phyloP scores from a whole-genome alignment of 2,797 vertebrate genomes.

The Bovichtus variegatus region DNA sequence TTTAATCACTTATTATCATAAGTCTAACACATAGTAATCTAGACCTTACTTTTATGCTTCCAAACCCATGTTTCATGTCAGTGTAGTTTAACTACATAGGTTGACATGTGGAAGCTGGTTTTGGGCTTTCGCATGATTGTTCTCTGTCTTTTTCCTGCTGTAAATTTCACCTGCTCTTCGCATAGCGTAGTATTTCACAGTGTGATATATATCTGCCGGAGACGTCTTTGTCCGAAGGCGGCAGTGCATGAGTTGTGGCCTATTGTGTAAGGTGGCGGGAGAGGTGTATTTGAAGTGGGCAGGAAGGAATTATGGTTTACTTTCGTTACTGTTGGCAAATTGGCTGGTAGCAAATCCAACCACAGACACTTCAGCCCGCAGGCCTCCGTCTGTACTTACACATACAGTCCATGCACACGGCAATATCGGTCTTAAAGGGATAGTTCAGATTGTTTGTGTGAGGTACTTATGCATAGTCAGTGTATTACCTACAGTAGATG shows the following conservation, averaged over 20 bases:
- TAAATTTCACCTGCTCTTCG: conserved; percentile 49
- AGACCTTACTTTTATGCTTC: neutral
- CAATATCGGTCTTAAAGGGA: neutral
- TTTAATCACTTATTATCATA: neutral
- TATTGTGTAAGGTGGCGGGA: conserved; percentile 47
- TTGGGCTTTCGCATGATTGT: conserved; percentile 2
- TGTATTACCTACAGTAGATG: too few species aligned
- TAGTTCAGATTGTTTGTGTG: too few species aligned
- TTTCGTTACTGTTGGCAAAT: conserved; percentile 35
- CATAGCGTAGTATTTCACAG: conserved; percentile 25
- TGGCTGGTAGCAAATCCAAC: conserved; percentile 6
- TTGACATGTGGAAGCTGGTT: neutral
- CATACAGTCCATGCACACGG: neutral
- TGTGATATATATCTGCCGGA: conserved; percentile 33
- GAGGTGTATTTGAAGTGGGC: conserved; percentile 49
- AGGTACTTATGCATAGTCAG: too few species aligned
- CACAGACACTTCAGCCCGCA: conserved; percentile 1
- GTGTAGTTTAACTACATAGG: neutral
- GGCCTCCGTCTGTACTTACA: neutral
- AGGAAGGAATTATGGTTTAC: conserved; percentile 28
- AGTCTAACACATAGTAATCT: neutral
- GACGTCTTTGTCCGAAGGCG: conserved; percentile 28
- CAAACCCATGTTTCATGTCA: neutral
- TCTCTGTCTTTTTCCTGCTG: conserved; percentile 40
- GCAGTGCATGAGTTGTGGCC: conserved; percentile 45